phyloP scores from a whole-genome alignment of 2,888 invertebrate genomes.

The Drosophila prolongata region DNA sequence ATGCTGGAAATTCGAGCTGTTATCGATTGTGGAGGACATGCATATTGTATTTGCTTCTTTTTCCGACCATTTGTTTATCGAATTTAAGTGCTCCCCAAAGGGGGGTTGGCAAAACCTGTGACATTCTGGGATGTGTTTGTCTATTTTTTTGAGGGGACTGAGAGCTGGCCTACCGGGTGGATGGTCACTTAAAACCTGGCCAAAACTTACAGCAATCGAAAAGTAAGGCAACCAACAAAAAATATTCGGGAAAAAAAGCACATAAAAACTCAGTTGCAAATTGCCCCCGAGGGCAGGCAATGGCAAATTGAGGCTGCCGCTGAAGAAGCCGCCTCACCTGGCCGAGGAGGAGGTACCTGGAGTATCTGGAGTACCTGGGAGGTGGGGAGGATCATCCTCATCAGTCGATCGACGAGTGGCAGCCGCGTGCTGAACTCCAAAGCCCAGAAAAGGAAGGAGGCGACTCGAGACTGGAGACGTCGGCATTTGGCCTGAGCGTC shows the following conservation, averaged over 20 bases:
- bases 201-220: constrained; percentile 63
- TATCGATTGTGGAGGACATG: constrained; percentile 33
- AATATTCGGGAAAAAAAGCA: background rate
- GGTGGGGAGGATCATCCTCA: constrained; percentile 65
- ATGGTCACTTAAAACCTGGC: constrained; percentile 49
- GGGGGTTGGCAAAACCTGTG: constrained; percentile 17
- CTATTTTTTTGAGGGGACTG: background rate
- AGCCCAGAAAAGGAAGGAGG: constrained; percentile 10
- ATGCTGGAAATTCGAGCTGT: constrained; percentile 20
- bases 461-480: constrained; percentile 29
- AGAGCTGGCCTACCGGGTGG: constrained; percentile 1
- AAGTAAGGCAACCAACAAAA: constrained; percentile 45
- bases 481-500: constrained; percentile 64
- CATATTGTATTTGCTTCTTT: constrained; percentile 16
- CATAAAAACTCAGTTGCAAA: constrained; percentile 47
- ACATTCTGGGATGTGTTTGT: constrained; percentile 8
- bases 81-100: constrained; percentile 45
- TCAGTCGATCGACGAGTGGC: constrained; percentile 76
- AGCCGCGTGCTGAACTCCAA: constrained; percentile 72
- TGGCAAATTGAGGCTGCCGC: constrained; percentile 66
- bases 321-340: constrained; percentile 54
- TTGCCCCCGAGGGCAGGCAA: constrained; percentile 51
- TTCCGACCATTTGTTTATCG: constrained; percentile 39
- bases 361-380: background rate
- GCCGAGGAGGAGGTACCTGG: constrained; percentile 13